These are phyloP conservation scores for Syrmaticus mikado DNA, from an alignment of 2,113 vertebrate species.

Conservation along the genomic window DNA sequence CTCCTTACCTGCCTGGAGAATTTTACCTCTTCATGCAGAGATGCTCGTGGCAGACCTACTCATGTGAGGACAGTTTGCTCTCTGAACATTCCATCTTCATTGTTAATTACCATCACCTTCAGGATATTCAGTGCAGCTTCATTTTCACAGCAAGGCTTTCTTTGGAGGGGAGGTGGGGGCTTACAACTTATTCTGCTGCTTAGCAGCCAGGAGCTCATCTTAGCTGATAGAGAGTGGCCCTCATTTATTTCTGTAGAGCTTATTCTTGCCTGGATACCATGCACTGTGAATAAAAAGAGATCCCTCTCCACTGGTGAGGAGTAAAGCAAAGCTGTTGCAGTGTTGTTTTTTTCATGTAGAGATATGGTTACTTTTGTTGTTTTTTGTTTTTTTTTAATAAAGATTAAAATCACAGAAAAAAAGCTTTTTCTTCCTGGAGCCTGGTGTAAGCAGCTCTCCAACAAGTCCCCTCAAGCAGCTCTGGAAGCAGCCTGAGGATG, in stretches of 20 bases:
- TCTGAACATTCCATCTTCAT: not conserved
- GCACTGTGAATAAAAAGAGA: constrained; percentile 43
- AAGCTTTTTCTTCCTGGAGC: not conserved
- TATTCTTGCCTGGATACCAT: not conserved
- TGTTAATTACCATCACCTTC: constrained; percentile 22
- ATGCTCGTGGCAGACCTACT: not conserved
- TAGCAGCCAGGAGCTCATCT: not conserved
- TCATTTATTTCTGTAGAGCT: constrained; percentile 27
- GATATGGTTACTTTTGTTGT: not conserved
- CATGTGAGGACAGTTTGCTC: not conserved
- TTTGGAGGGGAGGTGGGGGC: not conserved
- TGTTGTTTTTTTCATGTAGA: not conserved
- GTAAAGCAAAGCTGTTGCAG: not conserved
- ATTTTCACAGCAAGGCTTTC: not conserved
- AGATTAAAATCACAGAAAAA: not conserved
- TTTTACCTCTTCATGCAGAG: not conserved
- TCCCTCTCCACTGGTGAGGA: not conserved
- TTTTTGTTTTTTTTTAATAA: not conserved
- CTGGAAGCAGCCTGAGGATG: not conserved
- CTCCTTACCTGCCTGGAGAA: not conserved
- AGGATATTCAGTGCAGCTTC: not conserved
- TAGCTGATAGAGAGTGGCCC: not conserved
- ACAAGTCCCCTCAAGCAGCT: not conserved
- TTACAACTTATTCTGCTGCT: not conserved
- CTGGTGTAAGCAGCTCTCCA: not conserved